Evolutionary conservation across 2,113 vertebrate genomes (phyloP).

Genomic region (Cranoglanis bouderius): DNA sequence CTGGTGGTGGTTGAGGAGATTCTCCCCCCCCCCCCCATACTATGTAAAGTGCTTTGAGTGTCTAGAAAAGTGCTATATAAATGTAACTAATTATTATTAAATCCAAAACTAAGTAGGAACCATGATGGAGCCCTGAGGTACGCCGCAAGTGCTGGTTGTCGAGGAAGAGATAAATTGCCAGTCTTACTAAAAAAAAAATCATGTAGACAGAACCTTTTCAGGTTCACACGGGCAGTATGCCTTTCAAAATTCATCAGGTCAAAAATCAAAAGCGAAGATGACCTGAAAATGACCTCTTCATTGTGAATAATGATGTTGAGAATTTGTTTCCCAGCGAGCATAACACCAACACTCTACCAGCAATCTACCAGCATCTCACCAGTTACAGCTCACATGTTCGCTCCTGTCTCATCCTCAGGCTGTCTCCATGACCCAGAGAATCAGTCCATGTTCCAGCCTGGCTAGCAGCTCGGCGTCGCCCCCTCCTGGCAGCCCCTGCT

Average conservation of each 20-base stretch:
- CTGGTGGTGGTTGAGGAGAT: no score
- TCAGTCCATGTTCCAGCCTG: slow-evolving; percentile 92
- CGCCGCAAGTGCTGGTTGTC: no score
- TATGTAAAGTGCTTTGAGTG: no score
- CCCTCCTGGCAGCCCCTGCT: slow-evolving; percentile 85
- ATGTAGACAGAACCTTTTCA: no score
- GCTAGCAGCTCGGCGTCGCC: slow-evolving; percentile 89
- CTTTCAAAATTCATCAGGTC: not conserved
- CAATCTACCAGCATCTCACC: not conserved
- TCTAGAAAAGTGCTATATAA: no score
- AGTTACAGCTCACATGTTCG: not conserved
- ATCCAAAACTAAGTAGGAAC: not conserved
- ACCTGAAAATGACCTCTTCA: not conserved
- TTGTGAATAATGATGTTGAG: not conserved
- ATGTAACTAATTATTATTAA: no score
- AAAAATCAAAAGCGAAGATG: not conserved
- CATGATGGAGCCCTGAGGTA: not conserved
- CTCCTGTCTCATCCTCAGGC: slow-evolving; percentile 61
- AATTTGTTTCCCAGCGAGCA: not conserved
- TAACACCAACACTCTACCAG: not conserved
- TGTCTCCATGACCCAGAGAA: slow-evolving; percentile 80
- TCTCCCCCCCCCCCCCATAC: no score
- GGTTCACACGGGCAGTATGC: not conserved
- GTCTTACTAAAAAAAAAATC: not conserved
- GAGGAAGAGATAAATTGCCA: not conserved